Evolutionary conservation across 2,888 invertebrate genomes (phyloP), one percentile per base, ranked within the genome.

Genomic region (Xestia xanthographa): DNA sequence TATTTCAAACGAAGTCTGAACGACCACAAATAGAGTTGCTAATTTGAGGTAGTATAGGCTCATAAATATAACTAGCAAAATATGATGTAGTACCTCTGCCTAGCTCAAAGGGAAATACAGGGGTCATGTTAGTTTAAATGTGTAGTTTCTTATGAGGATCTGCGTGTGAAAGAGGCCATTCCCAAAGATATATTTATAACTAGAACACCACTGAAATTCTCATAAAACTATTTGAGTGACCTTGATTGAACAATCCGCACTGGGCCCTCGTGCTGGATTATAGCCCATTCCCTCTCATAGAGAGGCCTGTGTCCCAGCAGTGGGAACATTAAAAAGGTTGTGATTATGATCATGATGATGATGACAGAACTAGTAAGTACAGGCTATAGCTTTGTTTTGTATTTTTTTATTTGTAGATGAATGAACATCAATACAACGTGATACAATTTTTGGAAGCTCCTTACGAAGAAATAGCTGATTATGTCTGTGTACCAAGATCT

Each of bases 341-440:
- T 34, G 34, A 34, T 34, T 2, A 34, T 34, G 34, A 34, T 34
- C 2, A 2, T 2, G 34, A 34, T 34, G 2, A 34, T 34, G 2
- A 34, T 34, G 2, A 34, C 34, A 34, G 2, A 41, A 20, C 29
- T 20, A 29, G 5, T 45, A 11, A 22, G 5, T 17, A 41, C 34
- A n/a, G 3, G 43, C 8, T 26, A 9, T 9, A 67, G 12, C 3
- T 26, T 22, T 14, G 26, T 48, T 48, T 67, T 67, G 34, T 48
- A n/a, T 67, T 26, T 41, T 26, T 34, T 66, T n/a, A 67, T 68
- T 72, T 70, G 8, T 50, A 72, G 72, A 72, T 72, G 70, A 70
- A 1, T 12, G 50, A 50, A 41, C 26, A 1, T 41, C 14, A 50
- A 26, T 72, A 26, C 41, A 22, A 68, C 50, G 72, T 72, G 38